phyloP scores from a whole-genome alignment of 2,888 invertebrate genomes.

The Fissipunctia ypsillon region DNA sequence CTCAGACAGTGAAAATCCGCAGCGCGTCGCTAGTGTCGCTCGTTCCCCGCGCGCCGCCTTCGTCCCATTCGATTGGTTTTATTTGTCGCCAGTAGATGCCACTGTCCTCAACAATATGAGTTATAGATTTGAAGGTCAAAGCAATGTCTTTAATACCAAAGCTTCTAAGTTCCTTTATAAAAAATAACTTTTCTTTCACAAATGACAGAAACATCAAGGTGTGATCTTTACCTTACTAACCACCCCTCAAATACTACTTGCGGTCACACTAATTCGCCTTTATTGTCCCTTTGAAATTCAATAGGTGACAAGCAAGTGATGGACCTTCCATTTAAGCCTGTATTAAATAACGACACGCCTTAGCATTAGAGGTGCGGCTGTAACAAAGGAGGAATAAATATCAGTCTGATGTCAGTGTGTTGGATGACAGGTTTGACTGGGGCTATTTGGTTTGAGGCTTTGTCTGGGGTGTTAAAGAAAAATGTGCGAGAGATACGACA shows the following conservation, averaged over 20 bases:
- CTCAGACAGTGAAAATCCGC: no score
- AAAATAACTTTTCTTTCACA: background rate
- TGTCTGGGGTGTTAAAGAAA: constrained; percentile 16
- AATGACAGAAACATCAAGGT: constrained; percentile 1
- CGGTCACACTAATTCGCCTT: constrained; percentile 72
- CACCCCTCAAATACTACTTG: constrained; percentile 47
- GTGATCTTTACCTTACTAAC: constrained; percentile 30
- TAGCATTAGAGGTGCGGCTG: constrained; percentile 66
- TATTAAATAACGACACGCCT: constrained; percentile 74
- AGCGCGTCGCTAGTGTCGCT: no score
- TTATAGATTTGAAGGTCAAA: no score
- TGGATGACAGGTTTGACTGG: constrained; percentile 31
- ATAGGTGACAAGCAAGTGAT: constrained; percentile 72
- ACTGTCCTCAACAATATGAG: no score
- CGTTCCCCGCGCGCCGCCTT: no score
- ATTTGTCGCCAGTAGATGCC: no score
- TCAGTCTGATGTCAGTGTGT: constrained; percentile 48
- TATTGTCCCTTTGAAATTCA: constrained; percentile 73
- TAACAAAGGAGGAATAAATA: constrained; percentile 65
- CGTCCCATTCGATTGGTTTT: no score
- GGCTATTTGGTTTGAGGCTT: constrained; percentile 23
- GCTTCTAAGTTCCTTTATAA: no score
- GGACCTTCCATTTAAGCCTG: constrained; percentile 72
- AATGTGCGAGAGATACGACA: background rate
- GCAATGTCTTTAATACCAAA: no score